Conservation (phyloP, 2,888 invertebrate species). For the Polydrusus cervinus region DNA sequence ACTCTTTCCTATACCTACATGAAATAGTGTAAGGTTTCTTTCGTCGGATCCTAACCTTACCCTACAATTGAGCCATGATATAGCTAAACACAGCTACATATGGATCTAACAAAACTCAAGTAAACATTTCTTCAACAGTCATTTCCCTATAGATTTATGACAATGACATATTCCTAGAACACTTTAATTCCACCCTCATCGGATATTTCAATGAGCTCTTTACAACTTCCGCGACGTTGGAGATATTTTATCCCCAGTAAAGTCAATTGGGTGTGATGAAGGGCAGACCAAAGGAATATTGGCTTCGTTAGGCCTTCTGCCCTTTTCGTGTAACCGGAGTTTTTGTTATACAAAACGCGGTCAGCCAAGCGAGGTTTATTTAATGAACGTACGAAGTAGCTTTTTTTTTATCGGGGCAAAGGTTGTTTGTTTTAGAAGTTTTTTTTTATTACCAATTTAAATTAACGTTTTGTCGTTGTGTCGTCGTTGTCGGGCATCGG, state of each 20-base stretch:
- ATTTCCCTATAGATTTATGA: background rate
- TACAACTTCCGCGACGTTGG: slow-evolving; percentile 70
- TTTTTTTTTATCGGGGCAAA: background rate
- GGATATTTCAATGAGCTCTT: slow-evolving; percentile 71
- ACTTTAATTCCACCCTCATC: slow-evolving; percentile 61
- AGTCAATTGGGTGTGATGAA: slow-evolving; percentile 46
- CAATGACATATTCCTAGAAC: slow-evolving; percentile 13
- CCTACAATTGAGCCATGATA: too few species aligned
- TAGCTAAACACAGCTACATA: too few species aligned
- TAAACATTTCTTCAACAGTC: background rate
- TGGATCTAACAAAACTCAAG: too few species aligned
- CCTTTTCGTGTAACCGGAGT: slow-evolving; percentile 49
- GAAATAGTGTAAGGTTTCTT: too few species aligned
- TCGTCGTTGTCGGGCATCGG: background rate
- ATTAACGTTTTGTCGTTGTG: background rate
- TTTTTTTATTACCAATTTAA: background rate
- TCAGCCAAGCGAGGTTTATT: slow-evolving; percentile 44
- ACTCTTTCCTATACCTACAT: too few species aligned
- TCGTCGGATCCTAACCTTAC: too few species aligned
- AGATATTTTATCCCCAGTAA: slow-evolving; percentile 47
- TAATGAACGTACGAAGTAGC: slow-evolving; percentile 40
- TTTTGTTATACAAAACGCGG: slow-evolving; percentile 50
- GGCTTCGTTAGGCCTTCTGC: slow-evolving; percentile 54
- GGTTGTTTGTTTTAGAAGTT: background rate
- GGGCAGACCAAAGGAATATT: slow-evolving; percentile 52